These are phyloP conservation scores for Piezodorus guildinii DNA, from an alignment of 1,140 invertebrate species.

Conservation along the genomic window DNA sequence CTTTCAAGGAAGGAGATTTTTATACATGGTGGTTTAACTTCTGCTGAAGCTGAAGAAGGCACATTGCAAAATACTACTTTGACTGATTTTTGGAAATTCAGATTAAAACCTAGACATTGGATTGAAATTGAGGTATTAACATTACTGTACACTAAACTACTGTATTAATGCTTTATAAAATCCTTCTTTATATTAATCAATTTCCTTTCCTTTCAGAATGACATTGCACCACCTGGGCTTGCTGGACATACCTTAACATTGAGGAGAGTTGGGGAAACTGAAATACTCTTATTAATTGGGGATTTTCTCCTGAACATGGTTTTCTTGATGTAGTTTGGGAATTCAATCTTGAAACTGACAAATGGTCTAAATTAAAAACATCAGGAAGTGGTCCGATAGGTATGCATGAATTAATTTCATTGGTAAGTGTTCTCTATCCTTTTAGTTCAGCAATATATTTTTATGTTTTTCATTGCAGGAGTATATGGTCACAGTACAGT, in stretches of 20 bases:
- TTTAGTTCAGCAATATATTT: neutral
- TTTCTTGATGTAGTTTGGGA: slow-evolving; percentile 70
- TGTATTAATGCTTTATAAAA: too few species aligned
- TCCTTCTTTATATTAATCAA: too few species aligned
- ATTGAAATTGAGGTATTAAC: slow-evolving; percentile 47
- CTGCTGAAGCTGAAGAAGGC: slow-evolving; percentile 28
- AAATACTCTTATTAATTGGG: slow-evolving; percentile 78
- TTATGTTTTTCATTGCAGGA: slow-evolving; percentile 34
- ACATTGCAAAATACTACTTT: slow-evolving; percentile 49
- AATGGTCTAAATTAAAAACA: slow-evolving; percentile 54
- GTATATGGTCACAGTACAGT: slow-evolving; percentile 85
- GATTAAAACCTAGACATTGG: slow-evolving; percentile 77
- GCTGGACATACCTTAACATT: slow-evolving; percentile 82
- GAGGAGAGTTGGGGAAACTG: slow-evolving; percentile 40
- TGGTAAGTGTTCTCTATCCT: too few species aligned
- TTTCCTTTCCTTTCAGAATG: slow-evolving; percentile 6
- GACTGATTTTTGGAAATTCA: slow-evolving; percentile 87
- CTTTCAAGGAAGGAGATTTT: slow-evolving; percentile 74
- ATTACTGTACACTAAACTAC: too few species aligned
- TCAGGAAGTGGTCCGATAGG: slow-evolving; percentile 61
- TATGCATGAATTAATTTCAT: slow-evolving; percentile 27
- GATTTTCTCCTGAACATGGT: slow-evolving; percentile 67
- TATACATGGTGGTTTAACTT: slow-evolving; percentile 78
- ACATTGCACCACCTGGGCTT: slow-evolving; percentile 47
- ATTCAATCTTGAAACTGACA: slow-evolving; percentile 59